These are phyloP conservation scores for Hecatera dysodea DNA, from an alignment of 2,888 invertebrate species.

Conservation along the genomic window DNA sequence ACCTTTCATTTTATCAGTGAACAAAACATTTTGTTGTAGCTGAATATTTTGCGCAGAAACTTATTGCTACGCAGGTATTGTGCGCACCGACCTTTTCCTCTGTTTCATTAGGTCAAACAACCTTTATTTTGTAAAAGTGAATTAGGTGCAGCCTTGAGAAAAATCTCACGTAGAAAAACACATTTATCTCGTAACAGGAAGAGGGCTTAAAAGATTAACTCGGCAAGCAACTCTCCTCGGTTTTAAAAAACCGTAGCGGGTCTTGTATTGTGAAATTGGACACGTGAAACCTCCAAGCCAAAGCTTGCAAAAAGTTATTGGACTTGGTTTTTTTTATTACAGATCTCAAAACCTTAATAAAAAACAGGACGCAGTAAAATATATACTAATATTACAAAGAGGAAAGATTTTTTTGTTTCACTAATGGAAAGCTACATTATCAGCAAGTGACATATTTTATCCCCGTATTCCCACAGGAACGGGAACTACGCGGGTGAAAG, in stretches of 20 bases:
- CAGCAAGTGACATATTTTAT: no score
- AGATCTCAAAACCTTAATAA: background rate
- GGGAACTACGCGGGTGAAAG: no score
- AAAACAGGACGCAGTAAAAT: background rate
- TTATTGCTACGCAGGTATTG: constrained; percentile 17
- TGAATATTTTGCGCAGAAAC: constrained; percentile 25
- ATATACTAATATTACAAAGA: no score
- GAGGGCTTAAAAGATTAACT: constrained; percentile 66
- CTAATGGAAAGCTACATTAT: no score
- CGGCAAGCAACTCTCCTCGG: constrained; percentile 50
- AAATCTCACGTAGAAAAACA: constrained; percentile 62
- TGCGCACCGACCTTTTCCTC: constrained; percentile 14
- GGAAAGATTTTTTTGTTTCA: no score
- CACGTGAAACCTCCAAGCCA: constrained; percentile 32
- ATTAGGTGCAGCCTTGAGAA: constrained; percentile 62
- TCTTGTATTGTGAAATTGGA: constrained; percentile 39
- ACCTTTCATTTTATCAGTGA: constrained; percentile 40
- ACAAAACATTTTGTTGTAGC: constrained; percentile 13
- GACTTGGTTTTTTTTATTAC: background rate
- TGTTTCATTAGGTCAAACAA: constrained; percentile 58
- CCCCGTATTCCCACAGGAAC: no score
- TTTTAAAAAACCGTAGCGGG: constrained; percentile 53
- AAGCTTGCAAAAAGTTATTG: constrained; percentile 31
- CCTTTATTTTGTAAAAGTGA: constrained; percentile 52
- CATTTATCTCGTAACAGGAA: constrained; percentile 64